A percentile compares a stretch with the other conserved stretches of the same genome.
Conservation (phyloP, 1,140 invertebrate species). For the Paraescarpia echinospica region DNA sequence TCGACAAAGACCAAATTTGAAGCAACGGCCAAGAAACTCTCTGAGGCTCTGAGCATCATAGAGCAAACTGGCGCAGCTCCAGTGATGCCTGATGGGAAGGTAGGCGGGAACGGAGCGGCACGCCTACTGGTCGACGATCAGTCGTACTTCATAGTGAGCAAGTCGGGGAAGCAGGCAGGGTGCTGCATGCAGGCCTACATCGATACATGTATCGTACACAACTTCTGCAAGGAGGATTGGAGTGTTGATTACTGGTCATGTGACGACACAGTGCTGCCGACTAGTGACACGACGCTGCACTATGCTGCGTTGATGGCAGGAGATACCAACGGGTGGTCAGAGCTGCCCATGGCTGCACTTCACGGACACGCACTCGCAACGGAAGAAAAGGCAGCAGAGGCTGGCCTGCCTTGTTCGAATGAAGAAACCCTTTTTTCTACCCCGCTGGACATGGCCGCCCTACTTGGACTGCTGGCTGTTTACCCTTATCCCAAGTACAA, state of each 20-base stretch:
- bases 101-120: constrained; percentile 18
- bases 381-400: constrained; percentile 6
- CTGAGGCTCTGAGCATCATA: constrained; percentile 16
- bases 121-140: background rate
- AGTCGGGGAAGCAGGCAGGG: constrained; percentile 21
- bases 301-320: background rate
- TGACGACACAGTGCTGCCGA: constrained; percentile 18
- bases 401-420: constrained; percentile 12
- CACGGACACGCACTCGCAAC: constrained; percentile 24
- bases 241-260: constrained; percentile 16
- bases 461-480: constrained; percentile 2
- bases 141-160: constrained; percentile 23
- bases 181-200: background rate
- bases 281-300: constrained; percentile 25
- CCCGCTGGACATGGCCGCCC: constrained; percentile 16
- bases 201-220: constrained; percentile 17
- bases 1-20: background rate
- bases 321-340: constrained; percentile 8
- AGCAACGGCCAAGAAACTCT: background rate
- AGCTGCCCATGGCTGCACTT: constrained; percentile 12
- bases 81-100: constrained; percentile 23
- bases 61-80: constrained; percentile 23
- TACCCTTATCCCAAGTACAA: constrained; percentile 26
- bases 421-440: constrained; percentile 25
- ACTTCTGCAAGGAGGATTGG: constrained; percentile 16